Evolutionary conservation across 2,113 vertebrate species (phyloP), one percentile per base, ranked within the genome.

Genomic region (Oceanodroma tethys): DNA sequence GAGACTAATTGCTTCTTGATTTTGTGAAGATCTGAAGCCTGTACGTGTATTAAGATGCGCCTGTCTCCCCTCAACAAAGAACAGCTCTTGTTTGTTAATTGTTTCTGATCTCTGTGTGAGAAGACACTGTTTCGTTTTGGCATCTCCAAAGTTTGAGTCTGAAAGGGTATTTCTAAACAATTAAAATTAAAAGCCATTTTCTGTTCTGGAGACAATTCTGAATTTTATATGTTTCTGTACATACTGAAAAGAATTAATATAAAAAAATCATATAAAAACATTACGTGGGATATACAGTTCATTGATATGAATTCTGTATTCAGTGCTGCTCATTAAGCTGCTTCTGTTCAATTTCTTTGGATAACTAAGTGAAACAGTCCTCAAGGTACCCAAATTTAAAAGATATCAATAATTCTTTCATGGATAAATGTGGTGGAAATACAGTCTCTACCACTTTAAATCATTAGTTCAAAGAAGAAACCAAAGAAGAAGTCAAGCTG

Each of bases 1-100:
- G 47, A 79, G 40, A 47, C 16, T 85, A 23, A 7, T 13, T 73
- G 34, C 21, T 78, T 13, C 63, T 67, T 55, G 42, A 13, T 45
- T 72, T 62, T 62, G 34, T 74, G 60, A 18, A 4, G 4, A 0
- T 40, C 14, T 2, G 5, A 66, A 93, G 56, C 29, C 67, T 60
- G 16, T 38, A 14, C 0, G 0, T 1, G 1, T 30, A 12, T 47
- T 34, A 71, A 65, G 23, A 29, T 68, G 6, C 20, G 89, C 17
- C 45, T n/a, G 21, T 45, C 6, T n/a, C 22, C 10, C 22, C 16
- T 67, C 70, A 79, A 4, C 40, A 56, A 60, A 81, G 42, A 86
- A 9, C 32, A 74, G 20, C n/a, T 63, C 42, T 70, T 65, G n/a
- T 50, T 90, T 74, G 36, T 47, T 43, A 42, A 16, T 62, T 56